Evolutionary conservation across 2,888 invertebrate species (phyloP).

Genomic region (Idaea dimidiata): DNA sequence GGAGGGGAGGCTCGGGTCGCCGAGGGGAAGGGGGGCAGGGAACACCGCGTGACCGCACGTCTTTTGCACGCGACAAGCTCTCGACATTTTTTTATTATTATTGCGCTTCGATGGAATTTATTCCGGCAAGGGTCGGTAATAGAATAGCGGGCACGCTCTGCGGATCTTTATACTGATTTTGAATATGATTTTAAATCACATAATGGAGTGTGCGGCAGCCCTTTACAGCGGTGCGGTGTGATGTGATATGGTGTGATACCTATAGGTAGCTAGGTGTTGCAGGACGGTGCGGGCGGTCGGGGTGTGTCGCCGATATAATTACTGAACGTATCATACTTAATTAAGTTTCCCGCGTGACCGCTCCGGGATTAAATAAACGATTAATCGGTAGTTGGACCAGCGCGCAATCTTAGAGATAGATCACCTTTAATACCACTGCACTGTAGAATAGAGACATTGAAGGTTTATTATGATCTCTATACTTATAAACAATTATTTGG

Average conservation of each 20-base stretch:
- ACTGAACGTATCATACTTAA: constrained; percentile 32
- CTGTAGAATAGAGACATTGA: neutral
- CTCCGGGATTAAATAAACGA: constrained; percentile 61
- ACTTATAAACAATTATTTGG: neutral
- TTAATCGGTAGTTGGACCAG: constrained; percentile 50
- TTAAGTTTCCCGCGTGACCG: constrained; percentile 64
- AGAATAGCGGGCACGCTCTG: constrained; percentile 68
- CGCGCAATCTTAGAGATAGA: neutral
- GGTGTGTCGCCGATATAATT: constrained; percentile 22
- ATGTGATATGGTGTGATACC: constrained; percentile 29
- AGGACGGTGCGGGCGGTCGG: constrained; percentile 1
- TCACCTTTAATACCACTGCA: neutral
- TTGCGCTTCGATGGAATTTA: constrained; percentile 79
- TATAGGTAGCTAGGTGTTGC: neutral
- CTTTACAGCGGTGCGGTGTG: constrained; percentile 62
- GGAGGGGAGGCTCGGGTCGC: constrained; percentile 14
- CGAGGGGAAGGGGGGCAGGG: constrained; percentile 23
- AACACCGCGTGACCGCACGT: constrained; percentile 75
- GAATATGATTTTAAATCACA: constrained; percentile 79
- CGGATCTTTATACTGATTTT: constrained; percentile 66
- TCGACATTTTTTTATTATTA: constrained; percentile 81
- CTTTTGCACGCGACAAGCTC: constrained; percentile 79
- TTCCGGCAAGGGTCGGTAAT: constrained; percentile 66
- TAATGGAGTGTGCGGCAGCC: constrained; percentile 70
- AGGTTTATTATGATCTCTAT: neutral